phyloP scores from a whole-genome alignment of 2,888 invertebrate species.

The Mimachlamys varia region DNA sequence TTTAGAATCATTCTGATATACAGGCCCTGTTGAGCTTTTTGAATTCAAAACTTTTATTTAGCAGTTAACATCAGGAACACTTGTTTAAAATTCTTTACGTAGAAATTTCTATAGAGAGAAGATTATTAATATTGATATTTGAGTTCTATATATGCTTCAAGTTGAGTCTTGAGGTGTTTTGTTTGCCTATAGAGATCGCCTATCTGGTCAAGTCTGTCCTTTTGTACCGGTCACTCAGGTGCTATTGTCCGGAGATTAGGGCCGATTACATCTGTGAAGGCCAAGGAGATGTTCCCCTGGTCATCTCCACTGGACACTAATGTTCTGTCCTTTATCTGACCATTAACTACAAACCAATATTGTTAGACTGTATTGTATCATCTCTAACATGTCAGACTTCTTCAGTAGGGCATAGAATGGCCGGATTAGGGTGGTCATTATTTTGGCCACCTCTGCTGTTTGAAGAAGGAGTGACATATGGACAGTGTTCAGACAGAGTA shows the following conservation, averaged over 20 bases:
- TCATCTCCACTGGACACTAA: conserved; percentile 20
- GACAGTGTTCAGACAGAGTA: neutral
- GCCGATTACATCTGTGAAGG: neutral
- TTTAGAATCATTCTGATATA: too few species aligned
- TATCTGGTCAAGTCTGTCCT: neutral
- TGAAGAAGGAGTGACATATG: conserved; percentile 24
- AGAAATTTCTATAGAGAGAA: neutral
- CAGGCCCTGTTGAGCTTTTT: neutral
- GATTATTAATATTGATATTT: neutral
- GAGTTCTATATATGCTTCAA: neutral
- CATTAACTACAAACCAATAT: conserved; percentile 24
- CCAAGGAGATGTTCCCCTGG: conserved; percentile 14
- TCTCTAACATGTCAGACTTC: conserved; percentile 3
- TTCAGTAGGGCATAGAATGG: neutral
- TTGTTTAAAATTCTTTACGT: neutral
- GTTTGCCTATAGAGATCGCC: neutral
- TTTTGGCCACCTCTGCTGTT: conserved; percentile 7
- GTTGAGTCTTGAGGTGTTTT: neutral
- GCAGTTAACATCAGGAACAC: neutral
- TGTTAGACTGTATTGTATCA: conserved; percentile 17
- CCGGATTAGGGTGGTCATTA: neutral
- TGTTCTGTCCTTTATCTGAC: conserved; percentile 20
- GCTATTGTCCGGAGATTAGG: neutral
- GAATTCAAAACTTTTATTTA: neutral
- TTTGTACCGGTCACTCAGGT: neutral